These are phyloP conservation scores for Aphelenchoides fujianensis DNA, from an alignment of 1,140 invertebrate species.

Conservation along the genomic window DNA sequence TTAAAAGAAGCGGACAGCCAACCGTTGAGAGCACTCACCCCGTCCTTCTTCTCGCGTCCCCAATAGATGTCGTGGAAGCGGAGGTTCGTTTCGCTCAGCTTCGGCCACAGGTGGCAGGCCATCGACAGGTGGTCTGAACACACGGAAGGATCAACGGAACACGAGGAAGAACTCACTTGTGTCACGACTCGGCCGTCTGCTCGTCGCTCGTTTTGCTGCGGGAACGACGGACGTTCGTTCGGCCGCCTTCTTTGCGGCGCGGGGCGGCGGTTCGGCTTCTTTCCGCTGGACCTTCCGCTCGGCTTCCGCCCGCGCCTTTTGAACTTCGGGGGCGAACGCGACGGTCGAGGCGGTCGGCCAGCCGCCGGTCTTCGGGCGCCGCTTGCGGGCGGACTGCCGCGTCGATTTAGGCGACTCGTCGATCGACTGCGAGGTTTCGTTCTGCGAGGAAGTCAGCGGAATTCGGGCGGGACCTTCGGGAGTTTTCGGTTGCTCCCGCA, in stretches of 20 bases:
- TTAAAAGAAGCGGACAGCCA: not conserved
- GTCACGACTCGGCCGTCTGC: not conserved
- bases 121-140: constrained; percentile 32
- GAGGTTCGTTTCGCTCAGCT: constrained; percentile 41
- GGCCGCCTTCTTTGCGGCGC: too few relatives aligned
- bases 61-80: constrained; percentile 47
- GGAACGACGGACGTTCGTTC: too few relatives aligned
- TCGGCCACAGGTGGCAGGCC: constrained; percentile 39
- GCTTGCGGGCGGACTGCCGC: not conserved
- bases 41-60: constrained; percentile 21
- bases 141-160: not conserved
- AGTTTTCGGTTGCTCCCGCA: too few relatives aligned
- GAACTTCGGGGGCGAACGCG: not conserved
- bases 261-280: not conserved
- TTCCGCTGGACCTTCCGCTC: too few relatives aligned
- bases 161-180: not conserved
- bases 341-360: not conserved
- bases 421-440: too few relatives aligned
- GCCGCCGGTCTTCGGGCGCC: not conserved
- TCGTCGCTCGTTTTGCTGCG: not conserved
- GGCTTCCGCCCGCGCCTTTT: not conserved
- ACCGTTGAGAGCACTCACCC: not conserved
- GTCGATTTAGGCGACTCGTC: too few relatives aligned
- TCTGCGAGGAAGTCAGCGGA: too few relatives aligned
- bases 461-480: too few relatives aligned